Evolutionary conservation across 2,888 invertebrate genomes (phyloP).

Genomic region (Caenorhabditis wallacei): DNA sequence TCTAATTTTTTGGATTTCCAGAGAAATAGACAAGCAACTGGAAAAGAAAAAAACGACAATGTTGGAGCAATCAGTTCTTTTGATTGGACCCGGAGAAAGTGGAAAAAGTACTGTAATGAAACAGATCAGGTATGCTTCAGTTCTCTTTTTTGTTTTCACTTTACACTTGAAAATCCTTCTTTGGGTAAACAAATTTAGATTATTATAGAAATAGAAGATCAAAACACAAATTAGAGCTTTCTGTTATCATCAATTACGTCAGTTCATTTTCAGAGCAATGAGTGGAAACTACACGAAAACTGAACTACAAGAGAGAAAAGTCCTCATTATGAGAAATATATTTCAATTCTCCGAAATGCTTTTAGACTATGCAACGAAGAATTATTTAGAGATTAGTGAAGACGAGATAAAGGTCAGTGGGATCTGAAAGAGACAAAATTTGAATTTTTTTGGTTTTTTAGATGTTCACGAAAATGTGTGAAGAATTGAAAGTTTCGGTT

Average conservation of each 20-base stretch:
- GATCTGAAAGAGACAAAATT: background rate
- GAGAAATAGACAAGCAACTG: conserved; percentile 55
- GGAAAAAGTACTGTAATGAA: conserved; percentile 80
- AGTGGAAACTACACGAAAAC: conserved; percentile 48
- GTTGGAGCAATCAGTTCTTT: conserved; percentile 43
- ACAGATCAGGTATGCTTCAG: conserved; percentile 73
- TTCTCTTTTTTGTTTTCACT: background rate
- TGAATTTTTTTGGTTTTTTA: background rate
- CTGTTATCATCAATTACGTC: background rate
- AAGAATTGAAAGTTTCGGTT: conserved; percentile 2
- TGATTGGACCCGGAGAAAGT: conserved; percentile 79
- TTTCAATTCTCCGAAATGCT: conserved; percentile 49
- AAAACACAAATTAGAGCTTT: background rate
- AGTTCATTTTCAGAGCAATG: conserved; percentile 35
- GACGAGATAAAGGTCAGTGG: conserved; percentile 12
- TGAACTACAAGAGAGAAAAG: conserved; percentile 73
- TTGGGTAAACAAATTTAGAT: background rate
- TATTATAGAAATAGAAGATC: background rate
- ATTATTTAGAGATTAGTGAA: conserved; percentile 2
- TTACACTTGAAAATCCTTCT: background rate
- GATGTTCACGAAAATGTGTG: conserved; percentile 3
- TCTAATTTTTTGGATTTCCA: conserved; percentile 17
- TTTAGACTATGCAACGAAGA: conserved; percentile 23
- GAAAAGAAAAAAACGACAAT: conserved; percentile 40
- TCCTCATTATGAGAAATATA: conserved; percentile 69